A percentile compares a stretch with the other conserved stretches of the same genome.
These are phyloP conservation scores for Ctenodactylus gundi DNA, from an alignment of 2,113 vertebrate genomes.

Conservation along the genomic window DNA sequence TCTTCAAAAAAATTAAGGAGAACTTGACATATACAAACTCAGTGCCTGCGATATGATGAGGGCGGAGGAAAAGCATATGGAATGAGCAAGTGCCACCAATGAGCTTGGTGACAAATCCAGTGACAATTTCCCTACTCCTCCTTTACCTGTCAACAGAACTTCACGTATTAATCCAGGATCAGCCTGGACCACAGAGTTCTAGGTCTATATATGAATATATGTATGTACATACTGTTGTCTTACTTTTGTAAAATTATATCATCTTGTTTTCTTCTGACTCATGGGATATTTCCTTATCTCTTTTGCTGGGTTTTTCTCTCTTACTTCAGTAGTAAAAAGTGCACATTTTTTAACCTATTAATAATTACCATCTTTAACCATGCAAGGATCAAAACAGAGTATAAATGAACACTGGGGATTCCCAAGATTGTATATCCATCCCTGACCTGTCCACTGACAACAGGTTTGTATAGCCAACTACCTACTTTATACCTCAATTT, in stretches of 20 bases:
- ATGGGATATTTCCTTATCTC: background rate
- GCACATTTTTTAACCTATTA: background rate
- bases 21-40: background rate
- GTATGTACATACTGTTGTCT: background rate
- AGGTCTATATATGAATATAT: too few relatives aligned
- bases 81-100: background rate
- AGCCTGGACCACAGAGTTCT: too few relatives aligned
- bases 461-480: background rate
- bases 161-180: background rate
- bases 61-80: background rate
- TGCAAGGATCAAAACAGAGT: too few relatives aligned
- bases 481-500: background rate
- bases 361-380: too few relatives aligned
- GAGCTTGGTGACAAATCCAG: background rate
- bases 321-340: background rate
- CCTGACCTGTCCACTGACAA: background rate
- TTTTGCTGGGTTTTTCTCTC: background rate
- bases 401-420: background rate
- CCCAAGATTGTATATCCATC: background rate
- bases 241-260: background rate
- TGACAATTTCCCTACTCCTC: background rate
- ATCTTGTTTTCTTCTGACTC: background rate
- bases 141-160: background rate
- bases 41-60: background rate
- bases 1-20: background rate